phyloP scores from a whole-genome alignment of 2,888 invertebrate genomes.

The Spilosoma lubricipeda region DNA sequence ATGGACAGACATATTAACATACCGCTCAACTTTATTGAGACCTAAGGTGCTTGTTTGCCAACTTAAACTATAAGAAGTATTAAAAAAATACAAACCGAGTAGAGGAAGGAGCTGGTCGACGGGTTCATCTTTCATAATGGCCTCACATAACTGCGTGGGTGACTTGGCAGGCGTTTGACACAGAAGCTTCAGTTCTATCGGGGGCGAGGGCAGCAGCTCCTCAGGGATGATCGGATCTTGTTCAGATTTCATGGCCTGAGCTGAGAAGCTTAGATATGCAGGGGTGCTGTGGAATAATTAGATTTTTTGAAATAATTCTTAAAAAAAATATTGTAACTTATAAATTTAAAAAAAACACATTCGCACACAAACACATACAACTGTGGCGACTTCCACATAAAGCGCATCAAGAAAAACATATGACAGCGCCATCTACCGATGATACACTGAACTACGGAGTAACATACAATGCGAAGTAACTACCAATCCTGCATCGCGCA shows the following conservation, averaged over 20 bases:
- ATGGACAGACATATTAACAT: too few relatives aligned
- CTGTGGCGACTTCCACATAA: too few relatives aligned
- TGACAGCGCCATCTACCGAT: too few relatives aligned
- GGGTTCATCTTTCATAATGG: conserved; percentile 68
- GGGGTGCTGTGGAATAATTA: conserved; percentile 63
- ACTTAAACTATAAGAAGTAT: neutral
- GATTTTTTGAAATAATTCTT: too few relatives aligned
- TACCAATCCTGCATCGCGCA: too few relatives aligned
- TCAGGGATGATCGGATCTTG: conserved; percentile 70
- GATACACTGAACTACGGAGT: too few relatives aligned
- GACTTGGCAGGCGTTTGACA: conserved; percentile 48
- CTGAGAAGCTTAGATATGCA: conserved; percentile 72
- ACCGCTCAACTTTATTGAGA: neutral
- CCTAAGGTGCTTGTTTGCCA: neutral
- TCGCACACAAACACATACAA: too few relatives aligned
- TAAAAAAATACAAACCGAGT: conserved; percentile 63
- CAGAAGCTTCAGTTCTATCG: conserved; percentile 64
- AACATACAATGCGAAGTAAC: too few relatives aligned
- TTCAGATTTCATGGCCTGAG: conserved; percentile 49
- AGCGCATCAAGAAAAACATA: too few relatives aligned
- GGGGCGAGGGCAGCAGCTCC: conserved; percentile 67
- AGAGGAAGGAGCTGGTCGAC: conserved; percentile 74
- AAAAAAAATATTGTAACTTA: too few relatives aligned
- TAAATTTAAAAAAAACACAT: too few relatives aligned
- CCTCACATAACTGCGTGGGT: conserved; percentile 64